A percentile compares a stretch with the other conserved stretches of the same genome.
These are phyloP conservation scores for Gymnobelideus leadbeateri DNA, from an alignment of 2,113 vertebrate genomes.

Conservation along the genomic window DNA sequence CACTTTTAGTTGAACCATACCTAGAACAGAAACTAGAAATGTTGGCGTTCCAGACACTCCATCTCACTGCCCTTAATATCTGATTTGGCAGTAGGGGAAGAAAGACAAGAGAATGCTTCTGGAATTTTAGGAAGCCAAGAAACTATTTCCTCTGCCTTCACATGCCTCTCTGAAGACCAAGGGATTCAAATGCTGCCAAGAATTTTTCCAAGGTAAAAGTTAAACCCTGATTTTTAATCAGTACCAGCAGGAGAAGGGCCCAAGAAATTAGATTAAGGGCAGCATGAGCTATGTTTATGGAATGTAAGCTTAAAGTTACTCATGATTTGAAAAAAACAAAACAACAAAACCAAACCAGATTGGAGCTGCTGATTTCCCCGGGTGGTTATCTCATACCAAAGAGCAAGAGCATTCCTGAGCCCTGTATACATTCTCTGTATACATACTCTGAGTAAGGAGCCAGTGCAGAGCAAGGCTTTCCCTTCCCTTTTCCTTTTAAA, in stretches of 20 bases:
- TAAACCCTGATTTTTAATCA: constrained; percentile 24
- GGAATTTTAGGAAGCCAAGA: neutral
- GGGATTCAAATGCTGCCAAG: neutral
- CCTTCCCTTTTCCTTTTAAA: neutral
- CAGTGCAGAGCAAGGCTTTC: neutral
- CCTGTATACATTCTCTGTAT: neutral
- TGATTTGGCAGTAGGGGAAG: neutral
- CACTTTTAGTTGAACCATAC: neutral
- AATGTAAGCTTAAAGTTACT: neutral
- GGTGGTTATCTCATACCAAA: neutral
- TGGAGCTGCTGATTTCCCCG: neutral
- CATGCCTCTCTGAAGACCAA: neutral
- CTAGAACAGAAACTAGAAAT: neutral
- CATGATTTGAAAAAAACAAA: neutral
- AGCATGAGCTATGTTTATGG: constrained; percentile 31
- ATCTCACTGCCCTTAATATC: neutral
- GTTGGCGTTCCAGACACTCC: neutral
- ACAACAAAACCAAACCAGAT: neutral
- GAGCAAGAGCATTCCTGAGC: neutral
- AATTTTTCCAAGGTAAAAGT: constrained; percentile 12
- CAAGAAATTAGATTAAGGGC: constrained; percentile 29
- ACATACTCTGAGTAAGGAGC: neutral
- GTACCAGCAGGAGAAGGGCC: constrained; percentile 7
- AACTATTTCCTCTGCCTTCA: neutral
- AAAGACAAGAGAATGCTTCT: neutral